Base-by-base conservation (phyloP, 1,140 invertebrate genomes). In the Nylanderia fulva region DNA sequence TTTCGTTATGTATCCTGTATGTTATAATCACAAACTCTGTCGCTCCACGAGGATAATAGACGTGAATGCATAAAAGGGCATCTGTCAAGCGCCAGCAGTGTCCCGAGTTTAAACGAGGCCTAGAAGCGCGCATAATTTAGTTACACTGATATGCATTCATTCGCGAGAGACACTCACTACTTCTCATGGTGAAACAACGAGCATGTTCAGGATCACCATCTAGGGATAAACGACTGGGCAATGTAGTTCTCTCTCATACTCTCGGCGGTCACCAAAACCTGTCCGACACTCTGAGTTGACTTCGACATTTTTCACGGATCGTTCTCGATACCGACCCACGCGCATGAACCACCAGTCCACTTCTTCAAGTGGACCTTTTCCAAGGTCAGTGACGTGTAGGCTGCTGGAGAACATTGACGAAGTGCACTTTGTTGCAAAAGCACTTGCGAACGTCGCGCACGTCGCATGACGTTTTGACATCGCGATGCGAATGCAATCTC, bases 61-160 rank as follows among this genome's bases (percentile, higher is more conserved):
- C 56, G 9, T 33, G n/a, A 77, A 64, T 29, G 29, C 42, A 77
- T 77, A 52, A 77, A 77, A 66, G 42, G 45, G 29, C 61, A 66
- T 77, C 75, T 77, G 42, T 66, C 75, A 77, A 36, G 75, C 39
- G 66, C 61, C 27, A 33, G 27, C 61, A 36, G 42, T 52, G 61
- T 79, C n/a, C 21, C 42, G 60, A 29, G 60, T 68, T 68, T 66
- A 68, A 79, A 79, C 76, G 76, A 79, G 76, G n/a, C 42, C 60
- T 68, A 79, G 76, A 79, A 79, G 63, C 61, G 63, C 76, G 76
- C 63, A 79, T 79, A 79, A 79, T 79, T 79, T 79, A 79, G 76
- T 79, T 68, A 63, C 61, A 79, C 63, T 39, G 76, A 79, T 79
- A 79, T 79, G 61, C 75, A 79, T 79, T 79, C 63, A 79, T 79